Evolutionary conservation across 2,888 invertebrate genomes (phyloP).

Genomic region (Fragum whitleyi): DNA sequence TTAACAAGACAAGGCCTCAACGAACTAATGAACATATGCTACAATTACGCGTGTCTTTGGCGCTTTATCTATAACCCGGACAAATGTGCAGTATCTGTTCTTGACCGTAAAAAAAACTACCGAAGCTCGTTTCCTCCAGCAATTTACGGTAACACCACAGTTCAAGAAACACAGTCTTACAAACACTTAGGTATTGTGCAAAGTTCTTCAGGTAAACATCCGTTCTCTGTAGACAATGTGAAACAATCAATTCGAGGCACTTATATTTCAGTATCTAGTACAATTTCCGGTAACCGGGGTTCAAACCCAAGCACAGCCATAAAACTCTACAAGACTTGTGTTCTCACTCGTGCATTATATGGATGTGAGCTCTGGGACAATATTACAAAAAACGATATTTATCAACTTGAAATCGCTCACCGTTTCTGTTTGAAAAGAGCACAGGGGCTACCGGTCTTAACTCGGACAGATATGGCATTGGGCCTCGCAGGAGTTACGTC

Average conservation of each 20-base stretch:
- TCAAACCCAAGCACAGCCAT: neutral
- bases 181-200: slow-evolving; percentile 15
- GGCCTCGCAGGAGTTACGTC: slow-evolving; percentile 3
- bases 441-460: neutral
- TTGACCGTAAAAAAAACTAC: neutral
- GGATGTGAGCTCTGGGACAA: slow-evolving; percentile 9
- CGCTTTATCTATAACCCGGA: slow-evolving; percentile 21
- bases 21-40: slow-evolving; percentile 12
- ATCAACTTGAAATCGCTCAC: neutral
- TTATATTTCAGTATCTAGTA: neutral
- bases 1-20: slow-evolving; percentile 3
- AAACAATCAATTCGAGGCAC: neutral
- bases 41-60: slow-evolving; percentile 16
- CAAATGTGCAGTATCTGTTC: slow-evolving; percentile 28
- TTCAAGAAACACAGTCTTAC: slow-evolving; percentile 1
- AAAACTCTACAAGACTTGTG: neutral
- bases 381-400: neutral
- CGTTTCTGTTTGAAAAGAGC: neutral
- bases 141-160: neutral
- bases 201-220: neutral
- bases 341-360: neutral
- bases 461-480: neutral
- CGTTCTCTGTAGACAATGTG: neutral
- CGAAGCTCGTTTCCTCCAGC: neutral
- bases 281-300: neutral